phyloP scores from a whole-genome alignment of 2,113 vertebrate genomes.

The Phyllostomus hastatus region DNA sequence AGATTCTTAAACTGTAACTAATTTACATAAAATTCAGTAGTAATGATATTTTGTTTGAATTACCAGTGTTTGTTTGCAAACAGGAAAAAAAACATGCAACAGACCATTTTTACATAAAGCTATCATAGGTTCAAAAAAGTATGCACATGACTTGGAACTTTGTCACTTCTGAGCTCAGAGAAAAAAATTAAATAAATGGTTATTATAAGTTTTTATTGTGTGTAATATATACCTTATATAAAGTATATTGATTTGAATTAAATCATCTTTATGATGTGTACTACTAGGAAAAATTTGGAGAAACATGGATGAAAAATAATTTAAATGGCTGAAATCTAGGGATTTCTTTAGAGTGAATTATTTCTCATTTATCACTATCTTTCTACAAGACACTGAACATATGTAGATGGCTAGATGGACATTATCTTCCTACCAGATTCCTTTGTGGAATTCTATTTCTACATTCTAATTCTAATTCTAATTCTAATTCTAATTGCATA shows the following conservation, averaged over 20 bases:
- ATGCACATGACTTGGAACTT: conserved; percentile 77
- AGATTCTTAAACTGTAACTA: conserved; percentile 79
- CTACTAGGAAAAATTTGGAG: background rate
- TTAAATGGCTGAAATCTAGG: background rate
- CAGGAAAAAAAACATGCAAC: conserved; percentile 75
- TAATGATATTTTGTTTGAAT: conserved; percentile 77
- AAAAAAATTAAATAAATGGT: conserved; percentile 76
- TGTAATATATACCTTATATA: conserved; percentile 50
- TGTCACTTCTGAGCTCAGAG: conserved; percentile 68
- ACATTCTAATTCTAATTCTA: too few species aligned
- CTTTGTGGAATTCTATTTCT: background rate
- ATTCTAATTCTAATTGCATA: background rate
- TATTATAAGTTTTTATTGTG: conserved; percentile 62
- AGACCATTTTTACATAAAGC: conserved; percentile 75
- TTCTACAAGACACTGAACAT: background rate
- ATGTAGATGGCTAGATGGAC: background rate
- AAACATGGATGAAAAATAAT: background rate
- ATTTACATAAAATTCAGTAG: conserved; percentile 78
- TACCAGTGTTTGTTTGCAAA: conserved; percentile 80
- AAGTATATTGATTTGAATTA: background rate
- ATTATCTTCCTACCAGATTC: background rate
- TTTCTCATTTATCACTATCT: background rate
- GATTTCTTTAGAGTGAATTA: background rate
- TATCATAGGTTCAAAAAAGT: conserved; percentile 77
- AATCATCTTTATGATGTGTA: background rate